Conservation (phyloP, 2,797 vertebrate genomes). For the Xenops minutus region DNA sequence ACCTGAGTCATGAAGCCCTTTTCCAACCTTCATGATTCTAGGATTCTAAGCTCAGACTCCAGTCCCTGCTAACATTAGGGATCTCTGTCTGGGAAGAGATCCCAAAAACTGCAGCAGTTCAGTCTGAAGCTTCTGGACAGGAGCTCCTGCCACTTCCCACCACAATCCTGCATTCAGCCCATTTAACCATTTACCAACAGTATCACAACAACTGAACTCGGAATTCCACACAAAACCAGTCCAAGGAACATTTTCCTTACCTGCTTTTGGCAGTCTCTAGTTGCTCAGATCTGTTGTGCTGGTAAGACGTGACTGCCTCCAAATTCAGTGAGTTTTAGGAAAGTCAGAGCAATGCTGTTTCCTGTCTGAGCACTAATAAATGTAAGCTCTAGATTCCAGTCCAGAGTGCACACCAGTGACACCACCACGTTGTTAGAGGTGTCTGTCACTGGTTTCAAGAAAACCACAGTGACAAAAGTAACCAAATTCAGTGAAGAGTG, state of each 20-base stretch:
- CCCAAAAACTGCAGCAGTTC: background rate
- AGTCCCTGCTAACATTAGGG: accelerated
- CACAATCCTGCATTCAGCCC: no score
- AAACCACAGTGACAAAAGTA: background rate
- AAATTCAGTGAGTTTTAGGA: background rate
- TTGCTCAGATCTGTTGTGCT: accelerated
- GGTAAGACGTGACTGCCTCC: background rate
- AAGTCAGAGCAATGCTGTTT: background rate
- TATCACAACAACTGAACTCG: background rate
- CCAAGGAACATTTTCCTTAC: background rate
- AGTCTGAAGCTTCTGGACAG: background rate
- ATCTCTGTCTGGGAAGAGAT: background rate
- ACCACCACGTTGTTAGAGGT: background rate
- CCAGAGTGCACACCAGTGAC: background rate
- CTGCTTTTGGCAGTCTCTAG: background rate
- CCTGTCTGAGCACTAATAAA: background rate
- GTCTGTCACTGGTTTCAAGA: background rate
- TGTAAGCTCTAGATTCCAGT: background rate
- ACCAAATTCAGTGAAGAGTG: background rate
- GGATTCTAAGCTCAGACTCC: background rate
- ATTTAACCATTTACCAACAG: no score
- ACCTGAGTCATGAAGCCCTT: accelerated
- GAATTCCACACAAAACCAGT: background rate
- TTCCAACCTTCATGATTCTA: accelerated
- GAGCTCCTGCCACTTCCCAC: background rate